Evolutionary conservation across 2,888 invertebrate species (phyloP).

Genomic region (Mongoloraphidia duomilia): DNA sequence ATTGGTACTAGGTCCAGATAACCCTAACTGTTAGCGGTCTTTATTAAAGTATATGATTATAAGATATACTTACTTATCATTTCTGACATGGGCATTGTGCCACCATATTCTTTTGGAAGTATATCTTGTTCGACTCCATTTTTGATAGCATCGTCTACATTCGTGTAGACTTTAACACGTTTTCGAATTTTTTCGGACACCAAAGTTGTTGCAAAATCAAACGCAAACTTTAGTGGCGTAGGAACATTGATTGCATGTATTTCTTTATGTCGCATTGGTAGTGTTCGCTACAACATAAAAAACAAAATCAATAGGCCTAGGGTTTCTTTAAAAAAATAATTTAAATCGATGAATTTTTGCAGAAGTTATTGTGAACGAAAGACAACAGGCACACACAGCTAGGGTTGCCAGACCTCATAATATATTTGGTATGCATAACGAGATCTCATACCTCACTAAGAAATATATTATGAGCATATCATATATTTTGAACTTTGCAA

Average conservation of each 20-base stretch:
- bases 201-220: constrained; percentile 62
- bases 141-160: constrained; percentile 39
- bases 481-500: too few relatives aligned
- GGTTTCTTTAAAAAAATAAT: background rate
- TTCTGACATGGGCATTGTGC: constrained; percentile 65
- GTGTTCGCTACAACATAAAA: constrained; percentile 43
- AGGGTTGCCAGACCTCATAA: too few relatives aligned
- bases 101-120: constrained; percentile 70
- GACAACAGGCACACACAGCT: too few relatives aligned
- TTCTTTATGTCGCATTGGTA: constrained; percentile 68
- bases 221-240: constrained; percentile 57
- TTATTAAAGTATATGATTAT: too few relatives aligned
- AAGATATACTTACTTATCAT: constrained; percentile 54
- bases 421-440: too few relatives aligned
- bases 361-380: too few relatives aligned
- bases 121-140: constrained; percentile 29
- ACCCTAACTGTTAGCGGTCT: too few relatives aligned
- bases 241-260: constrained; percentile 63
- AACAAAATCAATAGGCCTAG: background rate
- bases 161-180: constrained; percentile 50
- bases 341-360: background rate
- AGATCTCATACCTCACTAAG: too few relatives aligned
- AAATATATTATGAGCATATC: too few relatives aligned
- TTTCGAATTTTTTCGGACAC: constrained; percentile 64
- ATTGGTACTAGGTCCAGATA: too few relatives aligned